phyloP scores from a whole-genome alignment of 1,140 invertebrate species.

The Drosophila orosa region DNA sequence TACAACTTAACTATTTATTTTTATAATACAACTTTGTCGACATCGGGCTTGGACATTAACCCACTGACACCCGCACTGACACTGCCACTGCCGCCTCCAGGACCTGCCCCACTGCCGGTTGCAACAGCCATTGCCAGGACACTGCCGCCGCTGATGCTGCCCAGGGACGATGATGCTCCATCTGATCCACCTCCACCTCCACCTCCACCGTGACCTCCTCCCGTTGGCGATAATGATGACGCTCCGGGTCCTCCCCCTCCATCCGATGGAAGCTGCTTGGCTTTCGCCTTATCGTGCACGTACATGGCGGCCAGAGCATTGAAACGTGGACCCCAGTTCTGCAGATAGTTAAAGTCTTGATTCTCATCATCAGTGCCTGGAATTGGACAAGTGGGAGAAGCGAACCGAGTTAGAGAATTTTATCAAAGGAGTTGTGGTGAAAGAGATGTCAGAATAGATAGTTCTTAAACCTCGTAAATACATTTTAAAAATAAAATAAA shows the following conservation, averaged over 20 bases:
- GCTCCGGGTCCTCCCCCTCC: conserved; percentile 33
- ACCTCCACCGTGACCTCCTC: not conserved
- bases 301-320: conserved; percentile 99
- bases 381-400: conserved; percentile 20
- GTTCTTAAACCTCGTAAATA: too few relatives aligned
- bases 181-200: conserved; percentile 2
- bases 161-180: conserved; percentile 14
- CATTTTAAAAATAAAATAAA: not conserved
- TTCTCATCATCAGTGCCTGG: conserved; percentile 96
- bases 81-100: conserved; percentile 62
- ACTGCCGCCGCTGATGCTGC: conserved; percentile 47
- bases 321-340: conserved; percentile 98
- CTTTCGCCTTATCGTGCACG: conserved; percentile 87
- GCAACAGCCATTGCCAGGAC: conserved; percentile 60
- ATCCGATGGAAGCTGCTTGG: conserved; percentile 38
- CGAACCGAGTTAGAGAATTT: conserved; percentile 1
- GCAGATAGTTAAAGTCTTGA: conserved; percentile 98
- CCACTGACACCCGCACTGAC: conserved; percentile 17
- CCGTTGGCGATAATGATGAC: conserved; percentile 40
- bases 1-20: conserved; percentile 75
- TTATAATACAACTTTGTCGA: conserved; percentile 79
- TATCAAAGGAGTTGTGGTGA: conserved; percentile 5
- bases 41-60: conserved; percentile 22
- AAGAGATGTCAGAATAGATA: not conserved
- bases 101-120: conserved; percentile 70